Evolutionary conservation across 1,140 invertebrate genomes (phyloP).

Genomic region (Akabosia matsudoensis): DNA sequence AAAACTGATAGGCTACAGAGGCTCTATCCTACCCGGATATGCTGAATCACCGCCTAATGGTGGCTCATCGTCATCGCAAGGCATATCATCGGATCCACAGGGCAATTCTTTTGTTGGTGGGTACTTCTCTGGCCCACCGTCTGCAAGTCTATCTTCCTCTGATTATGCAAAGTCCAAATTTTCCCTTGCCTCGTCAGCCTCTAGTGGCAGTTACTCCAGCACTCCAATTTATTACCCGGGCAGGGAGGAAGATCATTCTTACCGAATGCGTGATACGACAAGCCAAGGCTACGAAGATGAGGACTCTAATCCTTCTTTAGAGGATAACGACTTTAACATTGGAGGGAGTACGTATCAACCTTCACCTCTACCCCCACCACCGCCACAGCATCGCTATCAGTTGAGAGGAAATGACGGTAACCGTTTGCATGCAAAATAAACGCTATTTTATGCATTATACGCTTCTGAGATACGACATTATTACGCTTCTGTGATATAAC

Average conservation of each 20-base stretch:
- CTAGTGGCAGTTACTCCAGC: background rate
- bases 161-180: background rate
- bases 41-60: background rate
- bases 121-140: background rate
- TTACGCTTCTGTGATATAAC: too few species aligned
- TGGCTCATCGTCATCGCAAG: background rate
- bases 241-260: background rate
- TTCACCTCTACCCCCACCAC: background rate
- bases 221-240: constrained; percentile 9
- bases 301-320: background rate
- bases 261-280: constrained; percentile 1
- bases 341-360: background rate
- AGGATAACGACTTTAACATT: background rate
- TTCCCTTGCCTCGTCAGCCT: background rate
- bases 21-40: background rate
- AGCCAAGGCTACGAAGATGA: constrained; percentile 5
- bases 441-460: too few species aligned
- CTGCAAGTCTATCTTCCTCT: background rate
- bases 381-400: background rate
- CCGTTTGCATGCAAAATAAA: too few species aligned
- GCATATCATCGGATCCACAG: background rate
- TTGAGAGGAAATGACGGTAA: constrained; percentile 1
- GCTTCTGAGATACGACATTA: too few species aligned
- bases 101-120: background rate
- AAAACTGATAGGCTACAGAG: constrained; percentile 4